Base-by-base conservation (phyloP, 2,888 invertebrate genomes). In the Mellilla xanthometata region DNA sequence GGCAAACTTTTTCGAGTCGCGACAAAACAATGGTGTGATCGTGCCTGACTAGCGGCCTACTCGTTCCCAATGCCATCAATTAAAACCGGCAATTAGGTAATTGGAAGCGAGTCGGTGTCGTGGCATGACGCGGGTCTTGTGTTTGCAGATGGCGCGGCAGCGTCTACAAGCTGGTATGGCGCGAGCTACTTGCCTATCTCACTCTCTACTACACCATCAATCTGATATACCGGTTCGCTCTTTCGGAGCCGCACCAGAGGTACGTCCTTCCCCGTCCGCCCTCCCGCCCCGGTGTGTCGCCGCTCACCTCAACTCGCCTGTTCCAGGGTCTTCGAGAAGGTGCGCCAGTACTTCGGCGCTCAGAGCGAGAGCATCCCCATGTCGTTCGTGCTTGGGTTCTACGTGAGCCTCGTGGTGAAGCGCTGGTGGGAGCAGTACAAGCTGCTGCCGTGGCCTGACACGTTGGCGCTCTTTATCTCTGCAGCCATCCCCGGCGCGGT, bases 371-470 rank as follows among this genome's bases (percentile, higher is more conserved):
- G 95, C 49, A 97, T 98, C 72, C 98, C 98, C 26, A 95, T 98
- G 94, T 96, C 97, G 19, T 98, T 98, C 90, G 97, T 98, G 40
- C 92, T 98, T 59, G 98, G 97, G 46, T 98, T 98, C 91, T 98
- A 97, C 89, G 97, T 98, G 56, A 95, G 94, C 67, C 91, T 97
- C 63, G 95, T 98, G 39, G 97, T 98, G 60, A 95, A 95, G 72
- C 91, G 98, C 65, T 98, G 97, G 97, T 98, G 97, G 97, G 96
- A 97, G 74, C 97, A 98, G 79, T 97, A 97, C 90, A 94, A 95
- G 81, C 90, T 96, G 52, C 90, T 98, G 56, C 97, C 98, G 3
- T 97, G 97, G 97, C 97, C 97, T 0, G 98, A 98, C 87, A 96
- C 96, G 52, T 91, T 97, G 64, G 97, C 96, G 30, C 93, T 97